A percentile compares a stretch with the other conserved stretches of the same genome.
phyloP scores from a whole-genome alignment of 2,797 vertebrate genomes.

The Pelobates cultripes region DNA sequence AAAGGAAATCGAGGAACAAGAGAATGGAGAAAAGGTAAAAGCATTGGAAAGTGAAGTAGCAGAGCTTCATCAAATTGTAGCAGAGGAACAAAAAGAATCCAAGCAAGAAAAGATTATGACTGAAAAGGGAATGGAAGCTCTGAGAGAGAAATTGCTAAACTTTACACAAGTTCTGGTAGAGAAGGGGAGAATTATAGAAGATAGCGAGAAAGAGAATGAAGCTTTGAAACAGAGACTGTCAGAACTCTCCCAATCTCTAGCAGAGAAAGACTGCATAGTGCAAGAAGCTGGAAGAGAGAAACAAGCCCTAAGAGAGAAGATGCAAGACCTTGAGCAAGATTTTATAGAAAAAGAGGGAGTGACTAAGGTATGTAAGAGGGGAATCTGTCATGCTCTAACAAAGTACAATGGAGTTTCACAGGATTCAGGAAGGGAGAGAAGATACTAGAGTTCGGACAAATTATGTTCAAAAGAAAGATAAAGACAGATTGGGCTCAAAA shows the following conservation, averaged over 20 bases:
- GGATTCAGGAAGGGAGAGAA: too few relatives aligned
- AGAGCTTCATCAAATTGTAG: neutral
- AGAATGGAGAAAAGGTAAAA: neutral
- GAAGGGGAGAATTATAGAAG: neutral
- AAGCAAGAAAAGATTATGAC: neutral
- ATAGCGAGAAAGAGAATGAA: constrained; percentile 15
- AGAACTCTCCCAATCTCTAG: constrained; percentile 16
- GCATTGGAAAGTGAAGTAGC: neutral
- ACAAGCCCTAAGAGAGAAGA: neutral
- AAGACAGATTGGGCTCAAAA: too few relatives aligned
- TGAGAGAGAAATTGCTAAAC: constrained; percentile 12
- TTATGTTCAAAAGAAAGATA: too few relatives aligned
- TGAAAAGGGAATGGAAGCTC: neutral
- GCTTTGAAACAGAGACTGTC: neutral
- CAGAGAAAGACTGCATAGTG: neutral
- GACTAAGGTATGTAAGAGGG: neutral
- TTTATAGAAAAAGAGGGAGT: neutral
- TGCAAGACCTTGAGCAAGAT: neutral
- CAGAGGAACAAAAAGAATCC: neutral
- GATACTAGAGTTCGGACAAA: too few relatives aligned
- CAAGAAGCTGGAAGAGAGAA: constrained; percentile 16
- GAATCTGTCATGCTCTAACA: too few relatives aligned
- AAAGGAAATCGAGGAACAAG: constrained; percentile 12
- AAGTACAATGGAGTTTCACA: too few relatives aligned
- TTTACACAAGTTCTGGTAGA: constrained; percentile 14